A percentile compares a stretch with the other conserved stretches of the same genome.
phyloP scores from a whole-genome alignment of 2,113 vertebrate species.

The Sciurus niger region DNA sequence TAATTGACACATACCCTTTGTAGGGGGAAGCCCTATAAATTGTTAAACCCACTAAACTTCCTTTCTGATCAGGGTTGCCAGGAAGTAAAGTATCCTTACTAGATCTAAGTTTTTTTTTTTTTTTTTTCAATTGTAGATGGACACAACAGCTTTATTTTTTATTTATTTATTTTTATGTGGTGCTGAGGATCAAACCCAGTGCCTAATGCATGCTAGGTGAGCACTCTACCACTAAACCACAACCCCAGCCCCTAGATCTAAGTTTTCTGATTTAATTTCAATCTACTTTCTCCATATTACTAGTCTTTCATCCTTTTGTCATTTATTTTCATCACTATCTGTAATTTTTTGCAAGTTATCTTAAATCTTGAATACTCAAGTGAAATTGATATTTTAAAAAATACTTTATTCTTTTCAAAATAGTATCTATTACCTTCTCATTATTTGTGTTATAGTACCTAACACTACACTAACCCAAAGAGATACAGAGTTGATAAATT shows the following conservation, averaged over 20 bases:
- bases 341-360: background rate
- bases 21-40: background rate
- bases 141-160: too few species aligned
- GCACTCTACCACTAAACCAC: too few species aligned
- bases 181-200: too few species aligned
- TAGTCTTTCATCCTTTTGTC: background rate
- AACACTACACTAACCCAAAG: background rate
- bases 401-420: background rate
- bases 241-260: background rate
- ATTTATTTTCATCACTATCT: background rate
- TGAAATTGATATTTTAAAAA: background rate
- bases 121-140: too few species aligned
- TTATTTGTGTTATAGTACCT: background rate
- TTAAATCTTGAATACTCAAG: background rate
- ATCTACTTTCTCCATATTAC: background rate
- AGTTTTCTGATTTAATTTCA: slow-evolving; percentile 46
- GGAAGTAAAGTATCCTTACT: background rate
- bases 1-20: background rate
- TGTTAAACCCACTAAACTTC: background rate
- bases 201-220: too few species aligned
- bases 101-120: background rate
- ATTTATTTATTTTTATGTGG: too few species aligned
- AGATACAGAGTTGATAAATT: background rate
- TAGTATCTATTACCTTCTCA: background rate
- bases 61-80: background rate